A percentile compares a stretch with the other conserved stretches of the same genome.
Evolutionary conservation across 2,888 invertebrate genomes (phyloP).

Genomic region (Drosophila diplacantha): DNA sequence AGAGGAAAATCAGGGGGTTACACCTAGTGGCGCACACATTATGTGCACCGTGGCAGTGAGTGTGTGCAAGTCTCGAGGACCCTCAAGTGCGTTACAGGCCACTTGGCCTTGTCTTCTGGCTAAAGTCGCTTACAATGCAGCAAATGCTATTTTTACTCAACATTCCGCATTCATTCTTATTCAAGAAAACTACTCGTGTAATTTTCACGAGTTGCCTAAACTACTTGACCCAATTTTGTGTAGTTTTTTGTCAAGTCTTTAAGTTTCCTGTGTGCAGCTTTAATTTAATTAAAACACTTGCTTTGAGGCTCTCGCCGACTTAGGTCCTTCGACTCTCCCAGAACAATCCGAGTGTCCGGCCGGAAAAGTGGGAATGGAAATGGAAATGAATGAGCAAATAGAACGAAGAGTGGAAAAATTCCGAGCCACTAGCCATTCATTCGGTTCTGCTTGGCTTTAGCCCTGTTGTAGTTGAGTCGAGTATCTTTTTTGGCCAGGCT

Average conservation of each 20-base stretch:
- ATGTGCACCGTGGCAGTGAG: constrained; percentile 4
- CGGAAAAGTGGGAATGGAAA: constrained; percentile 4
- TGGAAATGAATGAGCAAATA: constrained; percentile 15
- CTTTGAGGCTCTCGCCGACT: constrained; percentile 16
- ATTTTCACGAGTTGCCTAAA: constrained; percentile 48
- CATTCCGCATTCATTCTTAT: constrained; percentile 28
- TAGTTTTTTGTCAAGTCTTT: constrained; percentile 2
- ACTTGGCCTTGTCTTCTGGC: constrained; percentile 48
- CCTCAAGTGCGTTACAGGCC: constrained; percentile 61
- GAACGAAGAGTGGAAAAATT: constrained; percentile 23
- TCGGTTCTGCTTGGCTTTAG: constrained; percentile 10
- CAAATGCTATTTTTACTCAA: constrained; percentile 20
- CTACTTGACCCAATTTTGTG: constrained; percentile 56
- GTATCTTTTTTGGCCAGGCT: constrained; percentile 19
- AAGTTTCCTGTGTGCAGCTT: constrained; percentile 28
- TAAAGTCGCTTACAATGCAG: constrained; percentile 18
- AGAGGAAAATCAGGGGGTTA: background rate
- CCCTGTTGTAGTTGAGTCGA: constrained; percentile 22
- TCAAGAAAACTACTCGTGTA: constrained; percentile 51
- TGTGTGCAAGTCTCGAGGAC: constrained; percentile 56
- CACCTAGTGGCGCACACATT: constrained; percentile 4
- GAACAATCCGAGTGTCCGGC: constrained; percentile 27
- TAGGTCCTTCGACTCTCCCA: constrained; percentile 6
- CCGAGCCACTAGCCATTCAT: constrained; percentile 24
- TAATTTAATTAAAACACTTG: constrained; percentile 58